Base-by-base conservation (phyloP, 2,888 invertebrate species). In the Lepidochrysops patricia region DNA sequence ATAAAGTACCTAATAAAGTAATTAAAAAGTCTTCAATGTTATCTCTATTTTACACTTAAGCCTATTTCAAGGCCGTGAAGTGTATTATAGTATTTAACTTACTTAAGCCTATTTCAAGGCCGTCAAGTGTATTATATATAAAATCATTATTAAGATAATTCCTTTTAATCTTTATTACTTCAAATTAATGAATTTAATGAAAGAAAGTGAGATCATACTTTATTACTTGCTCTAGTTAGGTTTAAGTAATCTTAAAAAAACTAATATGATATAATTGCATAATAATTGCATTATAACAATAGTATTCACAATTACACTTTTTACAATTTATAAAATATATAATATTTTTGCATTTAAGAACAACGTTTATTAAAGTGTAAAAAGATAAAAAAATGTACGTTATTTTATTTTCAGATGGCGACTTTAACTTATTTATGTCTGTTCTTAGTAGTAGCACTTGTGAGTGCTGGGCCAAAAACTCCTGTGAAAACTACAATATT, bases 401-500 rank as follows among this genome's bases (percentile, higher is more conserved):
- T 35, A 15, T 54, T 54, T 34, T 35, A 26, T 25, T 58, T 58
- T 34, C 50, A 58, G 58, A 58, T 58, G 58, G 58, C 50, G 58
- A 58, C 34, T 15, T 50, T 35, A 34, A 58, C 6, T 12, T 26
- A 35, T 25, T 52, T 52, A 26, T 19, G 26, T 12, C 1, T 58
- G 12, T 35, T 58, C n/a, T n/a, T 35, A 4, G 26, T 35, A 52
- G 27, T 50, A 26, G 34, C 26, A 27, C 27, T 13, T 7, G 32
- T 52, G 1, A 58, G 67, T 13, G 79, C 77, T 3, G 61, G 74
- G 15, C 73, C 79, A 62, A 67, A 62, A 7, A 66, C 66, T 2
- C 68, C 73, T 1, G 59, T 65, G 13, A 76, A 72, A 63, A 80
- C 75, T 57, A 84, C 82, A 5, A 82, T 85, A 50, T 84, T 82